These are phyloP conservation scores for Paradisaea rubra DNA, from an alignment of 2,113 vertebrate species.

Conservation along the genomic window DNA sequence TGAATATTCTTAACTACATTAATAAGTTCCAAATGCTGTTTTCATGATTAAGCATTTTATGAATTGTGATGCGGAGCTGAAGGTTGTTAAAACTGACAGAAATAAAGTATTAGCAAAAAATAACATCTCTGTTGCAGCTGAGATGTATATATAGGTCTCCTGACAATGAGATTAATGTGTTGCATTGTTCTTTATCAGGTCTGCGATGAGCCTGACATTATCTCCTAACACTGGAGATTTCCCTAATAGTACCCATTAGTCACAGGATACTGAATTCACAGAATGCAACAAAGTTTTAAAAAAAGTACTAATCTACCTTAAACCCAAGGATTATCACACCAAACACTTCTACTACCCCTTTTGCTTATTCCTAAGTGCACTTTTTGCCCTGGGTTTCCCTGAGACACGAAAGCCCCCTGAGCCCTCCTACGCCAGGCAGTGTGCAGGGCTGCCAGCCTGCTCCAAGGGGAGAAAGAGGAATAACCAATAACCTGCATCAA, in stretches of 20 bases:
- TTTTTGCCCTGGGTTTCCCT: background rate
- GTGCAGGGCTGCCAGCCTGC: background rate
- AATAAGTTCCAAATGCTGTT: background rate
- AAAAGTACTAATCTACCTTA: background rate
- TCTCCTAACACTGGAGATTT: background rate
- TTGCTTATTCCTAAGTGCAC: background rate
- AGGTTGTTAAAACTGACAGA: background rate
- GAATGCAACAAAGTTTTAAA: background rate
- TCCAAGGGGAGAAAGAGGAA: background rate
- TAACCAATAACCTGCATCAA: background rate
- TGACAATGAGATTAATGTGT: background rate
- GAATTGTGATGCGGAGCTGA: background rate
- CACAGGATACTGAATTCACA: background rate
- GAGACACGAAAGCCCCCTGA: background rate
- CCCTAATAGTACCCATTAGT: constrained; percentile 5
- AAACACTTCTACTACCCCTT: background rate
- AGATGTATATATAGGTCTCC: background rate
- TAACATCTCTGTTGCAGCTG: background rate
- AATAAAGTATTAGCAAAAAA: background rate
- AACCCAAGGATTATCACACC: background rate
- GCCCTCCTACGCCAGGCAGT: fast-evolving
- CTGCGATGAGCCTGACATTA: background rate
- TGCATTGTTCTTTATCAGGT: background rate
- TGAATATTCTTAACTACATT: background rate
- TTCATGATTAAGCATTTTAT: background rate